Evolutionary conservation across 2,113 vertebrate species (phyloP).

Genomic region (Girardinichthys multiradiatus): DNA sequence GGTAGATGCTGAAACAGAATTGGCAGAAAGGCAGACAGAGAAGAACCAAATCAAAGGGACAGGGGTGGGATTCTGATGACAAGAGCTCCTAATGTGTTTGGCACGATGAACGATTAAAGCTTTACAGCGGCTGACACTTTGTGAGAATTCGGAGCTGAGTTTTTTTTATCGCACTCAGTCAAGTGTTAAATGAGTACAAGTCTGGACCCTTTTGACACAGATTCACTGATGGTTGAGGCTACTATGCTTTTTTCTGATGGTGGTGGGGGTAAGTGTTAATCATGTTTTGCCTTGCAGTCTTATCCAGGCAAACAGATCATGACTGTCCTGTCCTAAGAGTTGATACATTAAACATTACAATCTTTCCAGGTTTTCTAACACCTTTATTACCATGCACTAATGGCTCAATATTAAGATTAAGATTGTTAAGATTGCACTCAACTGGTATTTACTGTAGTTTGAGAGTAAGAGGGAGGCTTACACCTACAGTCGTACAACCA

Average conservation of each 20-base stretch:
- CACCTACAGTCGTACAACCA: not conserved
- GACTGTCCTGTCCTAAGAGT: conserved; percentile 44
- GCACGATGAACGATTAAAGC: conserved; percentile 51
- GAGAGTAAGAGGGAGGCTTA: not conserved
- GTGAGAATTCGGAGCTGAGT: conserved; percentile 31
- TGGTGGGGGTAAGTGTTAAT: conserved; percentile 9
- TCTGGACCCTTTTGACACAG: conserved; percentile 57
- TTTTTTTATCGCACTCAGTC: conserved; percentile 45
- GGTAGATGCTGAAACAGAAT: not conserved
- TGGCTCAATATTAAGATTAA: not conserved
- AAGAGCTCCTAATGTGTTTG: conserved; percentile 37
- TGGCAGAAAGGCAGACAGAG: conserved; percentile 14
- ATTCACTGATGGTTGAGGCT: not conserved
- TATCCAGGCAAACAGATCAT: conserved; percentile 44
- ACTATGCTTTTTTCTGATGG: not conserved
- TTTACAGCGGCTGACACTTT: conserved; percentile 33
- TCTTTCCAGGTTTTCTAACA: not conserved
- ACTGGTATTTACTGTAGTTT: not conserved
- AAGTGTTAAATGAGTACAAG: conserved; percentile 68
- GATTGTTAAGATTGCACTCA: not conserved
- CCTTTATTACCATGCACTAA: not conserved
- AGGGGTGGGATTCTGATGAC: conserved; percentile 44
- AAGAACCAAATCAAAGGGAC: conserved; percentile 8
- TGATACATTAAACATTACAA: conserved; percentile 18
- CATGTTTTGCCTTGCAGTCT: conserved; percentile 19